phyloP scores from a whole-genome alignment of 1,140 invertebrate genomes.

The Bursaphelenchus mucronatus region DNA sequence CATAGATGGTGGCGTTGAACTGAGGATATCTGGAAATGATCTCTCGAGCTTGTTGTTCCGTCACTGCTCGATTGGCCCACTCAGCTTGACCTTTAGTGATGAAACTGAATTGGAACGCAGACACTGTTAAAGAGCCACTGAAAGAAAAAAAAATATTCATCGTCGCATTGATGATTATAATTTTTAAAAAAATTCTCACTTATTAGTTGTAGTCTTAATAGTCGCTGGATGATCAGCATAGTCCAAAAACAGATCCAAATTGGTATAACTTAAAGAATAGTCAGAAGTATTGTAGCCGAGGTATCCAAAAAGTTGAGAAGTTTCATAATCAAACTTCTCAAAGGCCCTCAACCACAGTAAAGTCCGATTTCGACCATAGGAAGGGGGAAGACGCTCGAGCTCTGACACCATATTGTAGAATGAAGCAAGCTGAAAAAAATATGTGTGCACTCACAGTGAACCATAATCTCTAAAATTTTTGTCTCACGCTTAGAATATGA shows the following conservation, averaged over 20 bases:
- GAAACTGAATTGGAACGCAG: constrained; percentile 50
- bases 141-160: constrained; percentile 28
- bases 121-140: constrained; percentile 26
- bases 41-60: constrained; percentile 45
- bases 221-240: constrained; percentile 48
- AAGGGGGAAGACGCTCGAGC: constrained; percentile 50
- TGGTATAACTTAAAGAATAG: constrained; percentile 38
- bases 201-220: constrained; percentile 25
- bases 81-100: constrained; percentile 54
- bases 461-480: neutral
- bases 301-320: constrained; percentile 21
- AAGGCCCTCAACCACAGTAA: constrained; percentile 51
- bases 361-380: constrained; percentile 51
- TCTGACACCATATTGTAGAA: constrained; percentile 54
- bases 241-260: constrained; percentile 50
- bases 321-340: constrained; percentile 47
- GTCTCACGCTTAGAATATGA: neutral
- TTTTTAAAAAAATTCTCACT: constrained; percentile 17
- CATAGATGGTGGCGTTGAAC: constrained; percentile 51
- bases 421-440: constrained; percentile 37
- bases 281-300: constrained; percentile 26
- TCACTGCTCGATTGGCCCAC: constrained; percentile 52
- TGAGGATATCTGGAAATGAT: constrained; percentile 39
- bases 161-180: neutral
- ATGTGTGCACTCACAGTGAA: neutral